Conservation (phyloP, 2,113 vertebrate species). For the Phyllostomus hastatus region DNA sequence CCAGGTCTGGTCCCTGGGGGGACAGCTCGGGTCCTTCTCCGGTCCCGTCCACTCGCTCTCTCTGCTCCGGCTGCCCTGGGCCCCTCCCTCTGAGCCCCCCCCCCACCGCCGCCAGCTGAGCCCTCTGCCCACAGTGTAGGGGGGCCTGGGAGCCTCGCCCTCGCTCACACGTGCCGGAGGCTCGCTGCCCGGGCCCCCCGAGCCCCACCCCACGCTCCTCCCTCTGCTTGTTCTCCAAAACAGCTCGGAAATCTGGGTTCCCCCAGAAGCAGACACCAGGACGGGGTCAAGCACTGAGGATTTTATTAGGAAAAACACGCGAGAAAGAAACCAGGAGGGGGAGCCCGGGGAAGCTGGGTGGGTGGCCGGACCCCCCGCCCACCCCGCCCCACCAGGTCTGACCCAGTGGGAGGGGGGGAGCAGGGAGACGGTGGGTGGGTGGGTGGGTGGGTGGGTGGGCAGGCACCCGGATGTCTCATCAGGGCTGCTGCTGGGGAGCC, state of each 20-base stretch:
- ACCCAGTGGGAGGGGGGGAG: too few species aligned
- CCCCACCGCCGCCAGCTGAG: too few species aligned
- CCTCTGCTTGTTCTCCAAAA: neutral
- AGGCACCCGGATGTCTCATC: neutral
- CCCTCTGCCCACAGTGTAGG: too few species aligned
- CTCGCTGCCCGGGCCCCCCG: too few species aligned
- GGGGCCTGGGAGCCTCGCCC: neutral
- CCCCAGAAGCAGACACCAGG: neutral
- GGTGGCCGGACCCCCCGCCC: accelerated
- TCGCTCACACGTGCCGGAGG: neutral
- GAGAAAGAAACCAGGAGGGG: neutral
- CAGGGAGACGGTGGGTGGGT: accelerated
- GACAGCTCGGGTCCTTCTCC: neutral
- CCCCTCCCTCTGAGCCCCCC: neutral
- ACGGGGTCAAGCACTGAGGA: too few species aligned
- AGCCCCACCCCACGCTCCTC: too few species aligned
- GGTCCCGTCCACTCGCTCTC: neutral
- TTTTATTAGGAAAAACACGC: neutral
- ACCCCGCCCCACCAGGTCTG: too few species aligned
- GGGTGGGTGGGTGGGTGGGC: too few species aligned
- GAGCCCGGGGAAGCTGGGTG: accelerated
- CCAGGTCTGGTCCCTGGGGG: neutral
- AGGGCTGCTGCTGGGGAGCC: neutral
- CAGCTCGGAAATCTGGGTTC: neutral
- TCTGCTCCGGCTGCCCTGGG: neutral